Conservation (phyloP, 2,113 vertebrate genomes). For the Melanotaenia duboulayi region DNA sequence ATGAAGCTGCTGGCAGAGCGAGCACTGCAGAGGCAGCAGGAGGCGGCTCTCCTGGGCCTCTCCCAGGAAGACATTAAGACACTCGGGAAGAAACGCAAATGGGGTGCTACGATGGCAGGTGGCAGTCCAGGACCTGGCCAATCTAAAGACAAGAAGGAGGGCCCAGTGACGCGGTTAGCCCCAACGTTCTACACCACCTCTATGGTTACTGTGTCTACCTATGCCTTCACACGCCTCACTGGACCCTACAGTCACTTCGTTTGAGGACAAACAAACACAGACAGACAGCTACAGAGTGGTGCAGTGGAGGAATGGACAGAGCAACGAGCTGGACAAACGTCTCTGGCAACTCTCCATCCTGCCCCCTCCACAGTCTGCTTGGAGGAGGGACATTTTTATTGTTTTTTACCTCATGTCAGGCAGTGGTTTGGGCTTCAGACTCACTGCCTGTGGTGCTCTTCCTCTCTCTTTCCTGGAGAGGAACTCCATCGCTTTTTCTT, state of each 20-base stretch:
- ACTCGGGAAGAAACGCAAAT: slow-evolving; percentile 95
- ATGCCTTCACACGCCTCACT: slow-evolving; percentile 96
- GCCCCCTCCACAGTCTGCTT: slow-evolving; percentile 58
- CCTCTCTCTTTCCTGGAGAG: slow-evolving; percentile 79
- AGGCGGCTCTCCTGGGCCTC: slow-evolving; percentile 91
- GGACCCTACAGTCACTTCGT: slow-evolving; percentile 97
- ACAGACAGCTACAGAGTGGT: slow-evolving; percentile 63
- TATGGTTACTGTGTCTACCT: slow-evolving; percentile 93
- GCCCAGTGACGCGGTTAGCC: slow-evolving; percentile 88
- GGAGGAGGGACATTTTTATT: slow-evolving; percentile 73
- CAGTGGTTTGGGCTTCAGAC: slow-evolving; percentile 82
- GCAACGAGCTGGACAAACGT: slow-evolving; percentile 63
- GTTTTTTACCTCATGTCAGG: slow-evolving; percentile 89
- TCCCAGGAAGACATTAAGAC: slow-evolving; percentile 91
- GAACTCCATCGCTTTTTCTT: slow-evolving; percentile 84
- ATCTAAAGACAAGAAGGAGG: slow-evolving; percentile 81
- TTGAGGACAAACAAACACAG: slow-evolving; percentile 78
- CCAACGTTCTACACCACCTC: slow-evolving; percentile 90
- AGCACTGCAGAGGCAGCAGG: slow-evolving; percentile 90
- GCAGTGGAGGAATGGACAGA: slow-evolving; percentile 58
- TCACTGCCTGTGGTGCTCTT: slow-evolving; percentile 86
- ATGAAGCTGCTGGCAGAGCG: slow-evolving; percentile 96
- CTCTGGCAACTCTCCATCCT: slow-evolving; percentile 69
- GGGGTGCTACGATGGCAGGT: slow-evolving; percentile 82
- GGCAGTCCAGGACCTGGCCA: slow-evolving; percentile 85